Evolutionary conservation across 2,113 vertebrate genomes (phyloP), one percentile per base, ranked within the genome.

Genomic region (Morone chrysops): DNA sequence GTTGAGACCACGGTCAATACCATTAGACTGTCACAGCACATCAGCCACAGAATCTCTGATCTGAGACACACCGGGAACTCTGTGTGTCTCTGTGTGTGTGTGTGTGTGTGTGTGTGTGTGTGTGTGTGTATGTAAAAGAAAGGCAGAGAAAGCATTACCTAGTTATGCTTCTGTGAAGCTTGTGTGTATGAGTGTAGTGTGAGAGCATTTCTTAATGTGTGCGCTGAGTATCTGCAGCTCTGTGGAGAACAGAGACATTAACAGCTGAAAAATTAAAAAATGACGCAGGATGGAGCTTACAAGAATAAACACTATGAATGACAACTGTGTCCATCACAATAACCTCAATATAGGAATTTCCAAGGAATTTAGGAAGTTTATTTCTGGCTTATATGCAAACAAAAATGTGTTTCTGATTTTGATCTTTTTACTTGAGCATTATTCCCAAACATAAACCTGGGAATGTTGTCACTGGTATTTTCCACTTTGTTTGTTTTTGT

Each of bases 11-110:
- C n/a, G n/a, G 70, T 85, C 70, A 16, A 78, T 83, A 67, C 77
- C 81, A 90, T 90, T 90, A 88, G 68, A 70, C 84, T 87, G 84
- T 84, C 87, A 80, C 17, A 78, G 50, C 87, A 80, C 67, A 86
- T 86, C 67, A 88, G 59, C 31, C 57, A 50, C 17, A 41, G 65
- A 40, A 20, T n/a, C 56, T 60, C 62, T 63, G 82, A 78, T 82
- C 57, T 18, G 51, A 82, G 53, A 22, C 70, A 4, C 70, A 22
- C 56, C 0, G 36, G 63, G 54, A 73, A 22, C 45, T 25, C 0
- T 69, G 50, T 48, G 56, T 65, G 38, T 70, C 70, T 76, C 59
- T 59, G 70, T 41, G 48, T 65, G 38, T 69, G 70, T 57, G 41
- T 74, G 70, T 47, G 31, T 31, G 31, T 31, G 31, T 31, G 31